Percentiles rank a stretch among this genome's conserved stretches.
Evolutionary conservation across 2,113 vertebrate genomes (phyloP).

Genomic region (Tragelaphus buxtoni): DNA sequence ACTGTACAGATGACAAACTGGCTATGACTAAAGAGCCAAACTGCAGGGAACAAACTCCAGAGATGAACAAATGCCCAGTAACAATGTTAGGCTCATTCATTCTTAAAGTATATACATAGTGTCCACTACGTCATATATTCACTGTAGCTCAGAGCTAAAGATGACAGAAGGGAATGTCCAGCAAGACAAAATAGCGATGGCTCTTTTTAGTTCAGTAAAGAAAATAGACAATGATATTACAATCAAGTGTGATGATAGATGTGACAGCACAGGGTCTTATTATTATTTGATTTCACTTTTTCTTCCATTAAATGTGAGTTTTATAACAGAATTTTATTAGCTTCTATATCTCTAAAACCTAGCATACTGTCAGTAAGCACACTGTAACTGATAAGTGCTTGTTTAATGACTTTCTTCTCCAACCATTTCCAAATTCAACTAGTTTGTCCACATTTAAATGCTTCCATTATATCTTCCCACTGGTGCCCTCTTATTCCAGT

Average conservation of each 20-base stretch:
- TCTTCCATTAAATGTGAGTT: neutral
- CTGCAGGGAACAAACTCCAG: neutral
- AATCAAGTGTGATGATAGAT: neutral
- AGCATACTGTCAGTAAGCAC: neutral
- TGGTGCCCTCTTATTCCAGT: neutral
- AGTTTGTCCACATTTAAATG: neutral
- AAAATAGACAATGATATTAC: neutral
- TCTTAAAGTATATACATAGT: neutral
- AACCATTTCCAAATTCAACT: neutral
- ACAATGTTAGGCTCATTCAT: neutral
- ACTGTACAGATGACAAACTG: neutral
- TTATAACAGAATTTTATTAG: neutral
- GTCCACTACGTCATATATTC: neutral
- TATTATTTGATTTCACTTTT: neutral
- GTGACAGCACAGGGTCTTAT: neutral
- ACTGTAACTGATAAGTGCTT: neutral
- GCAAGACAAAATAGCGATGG: neutral
- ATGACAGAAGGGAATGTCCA: neutral
- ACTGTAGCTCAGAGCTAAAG: neutral
- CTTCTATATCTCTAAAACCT: neutral
- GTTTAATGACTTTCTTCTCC: neutral
- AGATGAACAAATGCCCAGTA: neutral
- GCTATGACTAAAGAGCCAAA: neutral
- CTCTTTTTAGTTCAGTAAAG: neutral
- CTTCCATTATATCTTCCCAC: neutral